Conservation (phyloP, 2,888 invertebrate species). For the Chloroclysta siterata region DNA sequence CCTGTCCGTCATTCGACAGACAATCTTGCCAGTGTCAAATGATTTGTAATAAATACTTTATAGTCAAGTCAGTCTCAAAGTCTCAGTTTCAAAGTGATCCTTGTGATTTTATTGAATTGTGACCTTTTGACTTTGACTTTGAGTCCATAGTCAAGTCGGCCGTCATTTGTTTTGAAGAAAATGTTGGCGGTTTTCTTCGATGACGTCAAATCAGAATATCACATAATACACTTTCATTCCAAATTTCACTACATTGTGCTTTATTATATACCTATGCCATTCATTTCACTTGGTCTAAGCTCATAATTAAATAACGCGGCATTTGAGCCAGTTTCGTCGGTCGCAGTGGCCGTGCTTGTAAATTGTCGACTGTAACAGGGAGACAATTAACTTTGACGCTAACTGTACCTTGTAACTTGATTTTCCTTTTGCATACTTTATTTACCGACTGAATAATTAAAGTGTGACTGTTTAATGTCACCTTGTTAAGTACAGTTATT, state of each 20-base stretch:
- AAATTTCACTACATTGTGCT: background rate
- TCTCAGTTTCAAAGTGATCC: no score
- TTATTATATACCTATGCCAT: background rate
- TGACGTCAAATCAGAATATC: no score
- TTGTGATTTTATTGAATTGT: no score
- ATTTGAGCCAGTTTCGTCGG: conserved; percentile 7
- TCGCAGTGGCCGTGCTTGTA: conserved; percentile 2
- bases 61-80: no score
- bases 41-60: no score
- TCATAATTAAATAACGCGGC: conserved; percentile 8
- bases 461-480: background rate
- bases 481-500: background rate
- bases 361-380: conserved; percentile 13
- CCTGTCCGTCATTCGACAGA: no score
- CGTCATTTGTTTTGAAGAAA: no score
- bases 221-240: no score
- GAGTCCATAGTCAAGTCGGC: no score
- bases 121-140: no score
- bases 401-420: conserved; percentile 17
- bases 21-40: no score
- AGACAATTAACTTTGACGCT: conserved; percentile 13
- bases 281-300: conserved; percentile 9
- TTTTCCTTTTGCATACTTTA: conserved; percentile 18
- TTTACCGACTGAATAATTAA: background rate
- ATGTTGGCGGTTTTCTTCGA: no score